phyloP scores from a whole-genome alignment of 2,113 vertebrate genomes.

The Paedocypris sp. region DNA sequence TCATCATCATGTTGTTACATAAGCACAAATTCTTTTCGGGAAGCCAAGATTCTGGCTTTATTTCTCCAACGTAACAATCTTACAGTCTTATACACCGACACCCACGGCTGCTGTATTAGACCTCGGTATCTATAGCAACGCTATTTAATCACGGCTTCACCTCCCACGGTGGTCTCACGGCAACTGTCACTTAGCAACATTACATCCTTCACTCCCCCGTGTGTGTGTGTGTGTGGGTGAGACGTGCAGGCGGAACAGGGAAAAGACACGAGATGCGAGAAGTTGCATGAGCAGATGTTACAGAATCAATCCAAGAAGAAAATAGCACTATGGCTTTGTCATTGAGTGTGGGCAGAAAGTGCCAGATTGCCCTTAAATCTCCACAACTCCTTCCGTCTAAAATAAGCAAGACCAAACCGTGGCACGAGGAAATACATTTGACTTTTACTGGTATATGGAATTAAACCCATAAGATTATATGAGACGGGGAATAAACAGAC shows the following conservation, averaged over 20 bases:
- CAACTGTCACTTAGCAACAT: conserved; percentile 41
- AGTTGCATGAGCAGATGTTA: conserved; percentile 16
- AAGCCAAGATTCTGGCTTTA: neutral
- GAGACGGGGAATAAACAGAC: too few relatives aligned
- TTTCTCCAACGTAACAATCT: conserved; percentile 8
- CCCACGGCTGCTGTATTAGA: conserved; percentile 26
- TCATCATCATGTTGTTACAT: too few relatives aligned
- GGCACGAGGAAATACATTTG: too few relatives aligned
- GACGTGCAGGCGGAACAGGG: conserved; percentile 23
- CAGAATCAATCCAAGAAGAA: neutral
- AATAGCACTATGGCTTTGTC: neutral
- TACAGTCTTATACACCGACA: conserved; percentile 23
- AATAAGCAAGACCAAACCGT: too few relatives aligned
- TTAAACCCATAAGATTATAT: too few relatives aligned
- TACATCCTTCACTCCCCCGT: conserved; percentile 21
- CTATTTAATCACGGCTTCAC: conserved; percentile 28
- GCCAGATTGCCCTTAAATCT: neutral
- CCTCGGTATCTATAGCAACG: conserved; percentile 35
- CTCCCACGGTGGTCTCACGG: conserved; percentile 34
- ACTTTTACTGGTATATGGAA: too few relatives aligned
- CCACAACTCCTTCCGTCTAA: too few relatives aligned
- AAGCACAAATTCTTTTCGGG: neutral
- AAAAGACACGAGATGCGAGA: conserved; percentile 14
- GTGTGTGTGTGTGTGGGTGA: conserved; percentile 14
- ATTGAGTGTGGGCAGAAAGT: neutral